phyloP scores from a whole-genome alignment of 2,888 invertebrate genomes.

The Tenthredo livida region DNA sequence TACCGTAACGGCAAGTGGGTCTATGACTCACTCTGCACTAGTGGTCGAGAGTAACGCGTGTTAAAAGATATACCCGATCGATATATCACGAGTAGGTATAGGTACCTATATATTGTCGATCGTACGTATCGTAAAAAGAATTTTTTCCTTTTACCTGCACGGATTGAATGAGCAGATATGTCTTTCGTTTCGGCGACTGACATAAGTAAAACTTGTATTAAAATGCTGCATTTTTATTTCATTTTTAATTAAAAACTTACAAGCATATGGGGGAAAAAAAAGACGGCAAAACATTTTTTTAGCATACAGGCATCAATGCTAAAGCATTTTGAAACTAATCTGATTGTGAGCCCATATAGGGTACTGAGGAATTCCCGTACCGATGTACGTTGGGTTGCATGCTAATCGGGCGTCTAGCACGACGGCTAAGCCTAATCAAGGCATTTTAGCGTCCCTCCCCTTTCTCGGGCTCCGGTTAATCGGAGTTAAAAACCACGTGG shows the following conservation, averaged over 20 bases:
- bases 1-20: constrained; percentile 34
- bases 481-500: not conserved
- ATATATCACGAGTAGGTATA: constrained; percentile 21
- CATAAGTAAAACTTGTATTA: not conserved
- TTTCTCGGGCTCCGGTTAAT: constrained; percentile 8
- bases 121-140: not conserved
- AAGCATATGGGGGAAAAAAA: no score
- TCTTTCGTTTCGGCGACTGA: not conserved
- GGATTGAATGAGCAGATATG: not conserved
- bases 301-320: not conserved
- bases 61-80: constrained; percentile 24
- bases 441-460: not conserved
- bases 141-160: no score
- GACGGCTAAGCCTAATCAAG: not conserved
- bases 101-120: no score
- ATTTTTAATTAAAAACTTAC: no score
- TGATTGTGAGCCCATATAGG: not conserved
- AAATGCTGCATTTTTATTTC: no score
- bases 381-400: constrained; percentile 27
- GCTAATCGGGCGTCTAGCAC: not conserved
- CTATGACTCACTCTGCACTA: constrained; percentile 37
- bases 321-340: not conserved
- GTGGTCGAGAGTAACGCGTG: not conserved
- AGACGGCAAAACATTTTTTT: not conserved
- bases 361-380: not conserved